phyloP scores from a whole-genome alignment of 1,140 invertebrate species.

The Drosophila parabipectinata region DNA sequence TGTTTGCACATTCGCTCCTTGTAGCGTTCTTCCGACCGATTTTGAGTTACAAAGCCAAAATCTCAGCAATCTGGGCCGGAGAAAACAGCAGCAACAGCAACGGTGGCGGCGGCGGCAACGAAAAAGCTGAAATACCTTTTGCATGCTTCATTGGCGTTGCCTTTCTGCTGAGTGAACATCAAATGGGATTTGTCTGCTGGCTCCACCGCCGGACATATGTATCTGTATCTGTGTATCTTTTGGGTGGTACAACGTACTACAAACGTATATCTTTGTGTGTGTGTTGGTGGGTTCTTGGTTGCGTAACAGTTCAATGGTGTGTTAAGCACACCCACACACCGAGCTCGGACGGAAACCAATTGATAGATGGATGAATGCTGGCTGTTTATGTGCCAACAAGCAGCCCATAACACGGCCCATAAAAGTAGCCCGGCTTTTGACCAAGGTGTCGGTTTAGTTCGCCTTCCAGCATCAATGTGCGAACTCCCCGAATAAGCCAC shows the following conservation, averaged over 20 bases:
- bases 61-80: constrained; percentile 56
- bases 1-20: constrained; percentile 79
- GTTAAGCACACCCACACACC: constrained; percentile 62
- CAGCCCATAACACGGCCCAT: constrained; percentile 61
- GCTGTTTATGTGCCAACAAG: constrained; percentile 70
- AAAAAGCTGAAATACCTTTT: constrained; percentile 79
- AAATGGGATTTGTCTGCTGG: constrained; percentile 76
- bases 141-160: constrained; percentile 81
- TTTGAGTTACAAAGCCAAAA: constrained; percentile 82
- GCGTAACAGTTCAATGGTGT: constrained; percentile 78
- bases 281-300: constrained; percentile 54
- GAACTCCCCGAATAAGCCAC: constrained; percentile 26
- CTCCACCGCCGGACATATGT: constrained; percentile 65
- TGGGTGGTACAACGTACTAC: no score
- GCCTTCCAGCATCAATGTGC: constrained; percentile 25
- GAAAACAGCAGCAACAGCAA: constrained; percentile 4
- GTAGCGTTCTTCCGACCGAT: constrained; percentile 68
- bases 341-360: constrained; percentile 16
- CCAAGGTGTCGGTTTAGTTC: constrained; percentile 47
- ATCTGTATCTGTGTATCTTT: constrained; percentile 13
- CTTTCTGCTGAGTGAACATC: constrained; percentile 82
- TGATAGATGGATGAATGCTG: constrained; percentile 42
- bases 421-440: constrained; percentile 39
- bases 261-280: constrained; percentile 9
- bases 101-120: constrained; percentile 25